phyloP scores from a whole-genome alignment of 1,140 invertebrate genomes.

The Wiebesia pumilae region DNA sequence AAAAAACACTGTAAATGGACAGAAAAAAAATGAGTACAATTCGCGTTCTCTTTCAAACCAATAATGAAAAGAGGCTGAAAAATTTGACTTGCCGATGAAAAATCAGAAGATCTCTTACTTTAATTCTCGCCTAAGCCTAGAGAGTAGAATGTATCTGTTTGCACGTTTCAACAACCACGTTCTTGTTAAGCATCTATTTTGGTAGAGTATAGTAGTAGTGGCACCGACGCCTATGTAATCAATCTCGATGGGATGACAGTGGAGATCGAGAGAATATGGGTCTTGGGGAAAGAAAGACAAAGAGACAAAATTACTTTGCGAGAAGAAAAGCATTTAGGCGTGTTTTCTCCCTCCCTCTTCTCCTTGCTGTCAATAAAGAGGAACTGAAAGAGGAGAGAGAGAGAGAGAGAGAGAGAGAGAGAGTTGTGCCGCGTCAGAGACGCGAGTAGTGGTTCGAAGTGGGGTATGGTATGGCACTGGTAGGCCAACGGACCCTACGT shows the following conservation, averaged over 20 bases:
- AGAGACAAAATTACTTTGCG: conserved; percentile 45
- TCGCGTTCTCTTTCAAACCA: neutral
- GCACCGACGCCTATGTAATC: conserved; percentile 53
- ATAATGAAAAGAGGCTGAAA: neutral
- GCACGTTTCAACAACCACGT: neutral
- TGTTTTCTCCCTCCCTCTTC: neutral
- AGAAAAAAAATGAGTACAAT: neutral
- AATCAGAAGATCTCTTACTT: neutral
- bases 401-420: neutral
- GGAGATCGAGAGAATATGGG: conserved; percentile 52
- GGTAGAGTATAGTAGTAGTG: neutral
- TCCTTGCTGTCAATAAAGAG: neutral
- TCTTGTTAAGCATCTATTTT: neutral
- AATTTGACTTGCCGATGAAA: conserved; percentile 40
- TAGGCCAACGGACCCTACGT: neutral
- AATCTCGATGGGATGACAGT: conserved; percentile 59
- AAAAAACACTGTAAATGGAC: neutral
- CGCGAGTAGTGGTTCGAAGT: neutral
- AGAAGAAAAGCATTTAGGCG: conserved; percentile 28
- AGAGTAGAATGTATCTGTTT: too few relatives aligned
- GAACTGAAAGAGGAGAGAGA: neutral
- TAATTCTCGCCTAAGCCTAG: neutral
- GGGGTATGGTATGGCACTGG: neutral
- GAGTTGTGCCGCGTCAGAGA: neutral
- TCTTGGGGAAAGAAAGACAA: conserved; percentile 47